Percentiles rank a stretch among this genome's conserved stretches.
Evolutionary conservation across 2,113 vertebrate genomes (phyloP).

Genomic region (Mus musculus): GRCm39 chr3:44785501-44786000

Average conservation of each 20-base stretch:
- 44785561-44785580: constrained; percentile 8
- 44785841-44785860: not conserved
- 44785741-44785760: not conserved
- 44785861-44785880: not conserved
- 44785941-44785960: not conserved
- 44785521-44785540: constrained; percentile 69
- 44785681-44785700: not conserved
- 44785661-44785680: constrained; percentile 14
- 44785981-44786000: not conserved
- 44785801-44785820: not conserved
- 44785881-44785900: not conserved
- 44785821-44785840: not conserved
- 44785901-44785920: not conserved
- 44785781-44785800: not conserved
- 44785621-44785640: not conserved
- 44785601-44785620: not conserved
- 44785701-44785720: not conserved
- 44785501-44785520: constrained; percentile 82
- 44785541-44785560: constrained; percentile 76
- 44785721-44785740: not conserved
- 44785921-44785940: not conserved
- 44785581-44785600: not conserved
- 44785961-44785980: not conserved
- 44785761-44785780: not conserved
- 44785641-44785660: not conserved